Percentiles rank a stretch among this genome's conserved stretches.
These are phyloP conservation scores for Dasysyrphus tricinctus DNA, from an alignment of 2,888 invertebrate genomes.

Conservation along the genomic window DNA sequence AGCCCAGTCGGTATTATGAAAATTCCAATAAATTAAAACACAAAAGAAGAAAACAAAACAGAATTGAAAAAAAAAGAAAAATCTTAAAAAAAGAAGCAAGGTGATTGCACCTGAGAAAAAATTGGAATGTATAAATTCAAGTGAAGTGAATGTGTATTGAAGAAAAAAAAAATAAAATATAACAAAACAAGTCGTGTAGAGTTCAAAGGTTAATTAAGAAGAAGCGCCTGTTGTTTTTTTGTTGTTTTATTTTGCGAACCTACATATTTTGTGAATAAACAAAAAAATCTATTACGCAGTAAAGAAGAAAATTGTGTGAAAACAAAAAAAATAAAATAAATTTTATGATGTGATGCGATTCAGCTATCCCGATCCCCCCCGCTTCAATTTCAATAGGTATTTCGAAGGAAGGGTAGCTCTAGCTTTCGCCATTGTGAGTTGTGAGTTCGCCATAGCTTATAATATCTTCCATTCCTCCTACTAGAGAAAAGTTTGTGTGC, in stretches of 20 bases:
- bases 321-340: slow-evolving; percentile 56
- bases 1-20: slow-evolving; percentile 28
- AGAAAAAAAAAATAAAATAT: slow-evolving; percentile 53
- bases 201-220: slow-evolving; percentile 67
- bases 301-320: slow-evolving; percentile 60
- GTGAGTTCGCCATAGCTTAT: slow-evolving; percentile 15
- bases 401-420: slow-evolving; percentile 34
- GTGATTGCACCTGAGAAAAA: slow-evolving; percentile 69
- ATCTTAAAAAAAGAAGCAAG: slow-evolving; percentile 64
- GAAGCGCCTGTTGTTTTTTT: slow-evolving; percentile 62
- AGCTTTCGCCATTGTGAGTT: slow-evolving; percentile 38
- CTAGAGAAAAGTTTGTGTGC: slow-evolving; percentile 49
- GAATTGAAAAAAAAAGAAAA: slow-evolving; percentile 52
- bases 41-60: slow-evolving; percentile 64
- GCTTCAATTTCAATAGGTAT: slow-evolving; percentile 33
- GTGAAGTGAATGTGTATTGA: slow-evolving; percentile 48
- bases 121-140: slow-evolving; percentile 6
- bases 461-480: neutral
- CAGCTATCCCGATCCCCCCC: slow-evolving; percentile 41
- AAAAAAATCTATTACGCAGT: slow-evolving; percentile 66
- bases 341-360: slow-evolving; percentile 73
- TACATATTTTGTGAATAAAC: slow-evolving; percentile 13
- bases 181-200: slow-evolving; percentile 48
- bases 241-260: slow-evolving; percentile 20
- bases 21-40: slow-evolving; percentile 49